Conservation (phyloP, 2,888 invertebrate species). For the Hydrotaea diabolus region DNA sequence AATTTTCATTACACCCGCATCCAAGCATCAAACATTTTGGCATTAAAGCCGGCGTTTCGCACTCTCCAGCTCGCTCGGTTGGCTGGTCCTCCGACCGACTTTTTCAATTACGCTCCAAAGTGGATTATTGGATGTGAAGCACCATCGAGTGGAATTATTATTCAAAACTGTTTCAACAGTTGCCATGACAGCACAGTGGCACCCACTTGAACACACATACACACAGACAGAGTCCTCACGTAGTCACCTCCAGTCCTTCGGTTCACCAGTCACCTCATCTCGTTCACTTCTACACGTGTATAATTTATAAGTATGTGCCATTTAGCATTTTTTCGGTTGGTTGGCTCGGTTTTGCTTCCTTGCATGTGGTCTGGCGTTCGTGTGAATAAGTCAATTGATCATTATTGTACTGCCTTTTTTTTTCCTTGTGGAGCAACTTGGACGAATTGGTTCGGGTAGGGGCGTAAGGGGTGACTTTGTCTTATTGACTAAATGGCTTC, state of each 20-base stretch:
- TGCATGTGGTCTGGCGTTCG: not conserved
- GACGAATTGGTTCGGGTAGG: no score
- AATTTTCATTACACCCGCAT: constrained; percentile 30
- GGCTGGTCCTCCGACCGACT: not conserved
- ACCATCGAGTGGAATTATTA: constrained; percentile 45
- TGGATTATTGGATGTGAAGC: constrained; percentile 55
- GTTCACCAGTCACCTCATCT: constrained; percentile 22
- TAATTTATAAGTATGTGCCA: constrained; percentile 32
- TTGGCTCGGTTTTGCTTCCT: not conserved
- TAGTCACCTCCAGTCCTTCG: not conserved
- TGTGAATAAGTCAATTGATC: constrained; percentile 41
- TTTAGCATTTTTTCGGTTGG: not conserved
- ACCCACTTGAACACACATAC: constrained; percentile 19
- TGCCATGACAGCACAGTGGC: constrained; percentile 31
- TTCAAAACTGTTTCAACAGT: constrained; percentile 55
- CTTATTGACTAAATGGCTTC: constrained; percentile 19
- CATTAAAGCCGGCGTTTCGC: constrained; percentile 17
- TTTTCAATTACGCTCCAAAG: constrained; percentile 27
- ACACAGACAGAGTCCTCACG: not conserved
- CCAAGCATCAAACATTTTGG: constrained; percentile 4
- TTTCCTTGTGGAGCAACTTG: not conserved
- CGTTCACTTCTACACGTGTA: not conserved
- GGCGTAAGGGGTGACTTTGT: constrained; percentile 3
- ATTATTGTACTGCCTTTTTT: not conserved
- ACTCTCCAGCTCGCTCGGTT: not conserved